These are phyloP conservation scores for Cerastoderma edule DNA, from an alignment of 2,888 invertebrate genomes.

Conservation along the genomic window DNA sequence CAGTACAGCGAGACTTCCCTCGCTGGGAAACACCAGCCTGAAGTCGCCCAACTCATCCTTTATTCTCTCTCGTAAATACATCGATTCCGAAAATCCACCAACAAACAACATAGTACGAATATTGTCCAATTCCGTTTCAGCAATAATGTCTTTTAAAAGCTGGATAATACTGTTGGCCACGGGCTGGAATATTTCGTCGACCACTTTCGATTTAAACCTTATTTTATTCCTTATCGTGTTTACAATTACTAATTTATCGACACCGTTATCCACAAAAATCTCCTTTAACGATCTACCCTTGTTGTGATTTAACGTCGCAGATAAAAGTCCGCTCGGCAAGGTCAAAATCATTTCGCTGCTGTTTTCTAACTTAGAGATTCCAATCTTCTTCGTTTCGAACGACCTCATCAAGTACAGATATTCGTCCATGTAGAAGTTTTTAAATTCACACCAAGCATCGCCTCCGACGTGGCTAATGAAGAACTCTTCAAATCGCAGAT, in stretches of 20 bases:
- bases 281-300: background rate
- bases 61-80: conserved; percentile 30
- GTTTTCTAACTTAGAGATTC: conserved; percentile 8
- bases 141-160: conserved; percentile 11
- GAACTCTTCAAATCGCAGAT: conserved; percentile 23
- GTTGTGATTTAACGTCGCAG: background rate
- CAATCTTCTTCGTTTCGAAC: conserved; percentile 31
- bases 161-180: conserved; percentile 21
- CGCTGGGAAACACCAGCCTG: conserved; percentile 9
- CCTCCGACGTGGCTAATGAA: conserved; percentile 24
- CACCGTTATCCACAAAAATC: background rate
- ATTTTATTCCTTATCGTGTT: conserved; percentile 13
- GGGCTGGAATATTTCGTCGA: conserved; percentile 20
- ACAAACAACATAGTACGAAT: conserved; percentile 27
- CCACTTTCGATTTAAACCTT: background rate
- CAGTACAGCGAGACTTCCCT: conserved; percentile 39
- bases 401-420: conserved; percentile 23
- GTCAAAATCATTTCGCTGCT: conserved; percentile 11
- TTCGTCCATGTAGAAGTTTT: conserved; percentile 22
- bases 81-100: conserved; percentile 38
- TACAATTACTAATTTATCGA: conserved; percentile 3
- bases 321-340: conserved; percentile 6
- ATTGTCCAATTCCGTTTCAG: background rate
- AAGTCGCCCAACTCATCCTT: conserved; percentile 20
- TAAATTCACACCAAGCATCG: conserved; percentile 24